Percentiles rank a stretch among this genome's conserved stretches.
These are phyloP conservation scores for Watsonalla binaria DNA, from an alignment of 2,888 invertebrate species.

Conservation along the genomic window DNA sequence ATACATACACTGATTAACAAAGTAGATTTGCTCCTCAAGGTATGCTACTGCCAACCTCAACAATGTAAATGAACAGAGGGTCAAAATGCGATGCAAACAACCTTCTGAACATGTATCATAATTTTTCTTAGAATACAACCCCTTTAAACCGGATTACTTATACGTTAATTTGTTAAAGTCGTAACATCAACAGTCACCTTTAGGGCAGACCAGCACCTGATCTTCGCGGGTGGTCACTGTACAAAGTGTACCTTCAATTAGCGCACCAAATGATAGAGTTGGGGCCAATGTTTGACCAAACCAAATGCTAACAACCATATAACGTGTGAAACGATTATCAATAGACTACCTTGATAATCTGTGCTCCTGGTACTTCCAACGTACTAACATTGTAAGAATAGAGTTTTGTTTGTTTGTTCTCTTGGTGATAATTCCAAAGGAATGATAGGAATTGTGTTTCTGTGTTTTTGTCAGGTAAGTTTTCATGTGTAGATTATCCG, in stretches of 20 bases:
- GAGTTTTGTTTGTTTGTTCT: not conserved
- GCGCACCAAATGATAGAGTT: constrained; percentile 31
- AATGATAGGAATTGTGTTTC: not conserved
- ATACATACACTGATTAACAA: too few species aligned
- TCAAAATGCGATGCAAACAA: too few species aligned
- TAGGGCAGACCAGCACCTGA: constrained; percentile 8
- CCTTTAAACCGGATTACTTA: not conserved
- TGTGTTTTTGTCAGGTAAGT: not conserved
- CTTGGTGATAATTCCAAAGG: not conserved
- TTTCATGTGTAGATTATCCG: not conserved
- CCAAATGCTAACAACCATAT: constrained; percentile 23
- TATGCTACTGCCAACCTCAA: too few species aligned
- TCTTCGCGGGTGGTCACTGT: constrained; percentile 32
- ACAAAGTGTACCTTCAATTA: constrained; percentile 22
- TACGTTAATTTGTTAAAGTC: not conserved
- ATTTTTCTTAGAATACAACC: too few species aligned
- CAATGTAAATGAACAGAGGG: too few species aligned
- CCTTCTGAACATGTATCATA: too few species aligned
- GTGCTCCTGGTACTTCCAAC: not conserved
- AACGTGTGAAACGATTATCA: constrained; percentile 29
- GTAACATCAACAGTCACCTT: not conserved
- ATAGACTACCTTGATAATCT: not conserved
- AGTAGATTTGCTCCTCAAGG: too few species aligned
- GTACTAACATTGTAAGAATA: not conserved
- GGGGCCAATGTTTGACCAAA: constrained; percentile 12